A percentile compares a stretch with the other conserved stretches of the same genome.
Conservation (phyloP, 2,888 invertebrate genomes). For the Nephrotoma appendiculata region DNA sequence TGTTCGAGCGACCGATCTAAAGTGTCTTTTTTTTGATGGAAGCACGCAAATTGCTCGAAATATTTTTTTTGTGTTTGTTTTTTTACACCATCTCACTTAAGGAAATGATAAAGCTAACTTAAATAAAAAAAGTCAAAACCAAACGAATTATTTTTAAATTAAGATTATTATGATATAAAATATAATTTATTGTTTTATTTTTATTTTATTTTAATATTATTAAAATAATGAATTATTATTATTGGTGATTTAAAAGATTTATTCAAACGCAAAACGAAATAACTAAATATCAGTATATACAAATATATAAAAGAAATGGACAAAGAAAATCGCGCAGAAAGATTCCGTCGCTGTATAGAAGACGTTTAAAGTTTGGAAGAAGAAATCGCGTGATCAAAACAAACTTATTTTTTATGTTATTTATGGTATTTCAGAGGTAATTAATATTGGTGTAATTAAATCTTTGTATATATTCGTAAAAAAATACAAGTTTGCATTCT, state of each 20-base stretch:
- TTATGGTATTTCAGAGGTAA: not conserved
- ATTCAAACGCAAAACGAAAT: not conserved
- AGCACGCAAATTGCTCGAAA: not conserved
- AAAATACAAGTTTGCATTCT: not conserved
- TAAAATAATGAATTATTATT: not conserved
- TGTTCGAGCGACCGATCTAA: not conserved
- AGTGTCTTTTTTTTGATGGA: not conserved
- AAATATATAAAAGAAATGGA: not conserved
- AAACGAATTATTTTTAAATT: not conserved
- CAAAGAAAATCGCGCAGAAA: not conserved
- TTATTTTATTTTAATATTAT: not conserved
- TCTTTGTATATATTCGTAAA: constrained; percentile 5
- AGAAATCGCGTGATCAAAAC: not conserved
- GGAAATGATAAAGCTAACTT: too few species aligned
- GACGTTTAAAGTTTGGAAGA: not conserved
- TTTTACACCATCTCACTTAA: not conserved
- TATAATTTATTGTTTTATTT: not conserved
- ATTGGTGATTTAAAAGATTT: not conserved
- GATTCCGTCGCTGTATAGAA: not conserved
- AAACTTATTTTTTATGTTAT: not conserved
- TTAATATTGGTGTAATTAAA: not conserved
- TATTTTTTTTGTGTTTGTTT: not conserved
- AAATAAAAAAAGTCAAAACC: not conserved
- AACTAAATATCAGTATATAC: not conserved
- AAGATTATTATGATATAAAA: not conserved